Evolutionary conservation across 2,113 vertebrate species (phyloP).

Genomic region (Ciconia maguari): DNA sequence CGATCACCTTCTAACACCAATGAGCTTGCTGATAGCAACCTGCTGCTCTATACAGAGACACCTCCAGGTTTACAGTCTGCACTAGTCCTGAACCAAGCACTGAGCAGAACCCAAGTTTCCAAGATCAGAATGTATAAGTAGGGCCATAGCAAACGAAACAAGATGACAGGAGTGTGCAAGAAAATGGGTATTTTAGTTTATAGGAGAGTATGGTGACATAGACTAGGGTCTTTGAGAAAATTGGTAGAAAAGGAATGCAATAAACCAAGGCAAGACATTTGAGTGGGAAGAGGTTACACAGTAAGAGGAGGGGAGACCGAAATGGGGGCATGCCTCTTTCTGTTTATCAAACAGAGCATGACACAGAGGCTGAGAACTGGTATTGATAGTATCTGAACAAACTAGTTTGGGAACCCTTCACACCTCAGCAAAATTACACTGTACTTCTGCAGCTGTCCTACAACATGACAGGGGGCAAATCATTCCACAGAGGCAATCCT

Average conservation of each 20-base stretch:
- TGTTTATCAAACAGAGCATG: not conserved
- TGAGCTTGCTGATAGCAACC: not conserved
- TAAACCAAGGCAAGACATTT: not conserved
- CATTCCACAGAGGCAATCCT: not conserved
- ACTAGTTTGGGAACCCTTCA: not conserved
- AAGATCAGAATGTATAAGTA: not conserved
- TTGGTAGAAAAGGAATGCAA: not conserved
- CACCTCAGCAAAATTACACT: not conserved
- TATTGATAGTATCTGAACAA: not conserved
- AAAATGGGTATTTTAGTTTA: not conserved
- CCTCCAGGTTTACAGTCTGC: not conserved
- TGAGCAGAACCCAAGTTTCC: not conserved
- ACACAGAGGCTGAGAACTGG: not conserved
- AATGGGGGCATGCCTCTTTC: not conserved
- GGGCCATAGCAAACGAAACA: not conserved
- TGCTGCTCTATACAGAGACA: not conserved
- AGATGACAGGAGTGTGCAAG: not conserved
- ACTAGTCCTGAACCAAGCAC: not conserved
- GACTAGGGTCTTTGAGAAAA: not conserved
- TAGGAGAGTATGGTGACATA: not conserved
- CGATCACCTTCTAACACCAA: not conserved
- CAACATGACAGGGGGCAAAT: not conserved
- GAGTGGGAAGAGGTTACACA: not conserved
- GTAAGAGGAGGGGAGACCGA: not conserved
- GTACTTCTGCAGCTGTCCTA: not conserved